Conservation (phyloP, 2,113 vertebrate genomes). For the Vulpes ferrilata region DNA sequence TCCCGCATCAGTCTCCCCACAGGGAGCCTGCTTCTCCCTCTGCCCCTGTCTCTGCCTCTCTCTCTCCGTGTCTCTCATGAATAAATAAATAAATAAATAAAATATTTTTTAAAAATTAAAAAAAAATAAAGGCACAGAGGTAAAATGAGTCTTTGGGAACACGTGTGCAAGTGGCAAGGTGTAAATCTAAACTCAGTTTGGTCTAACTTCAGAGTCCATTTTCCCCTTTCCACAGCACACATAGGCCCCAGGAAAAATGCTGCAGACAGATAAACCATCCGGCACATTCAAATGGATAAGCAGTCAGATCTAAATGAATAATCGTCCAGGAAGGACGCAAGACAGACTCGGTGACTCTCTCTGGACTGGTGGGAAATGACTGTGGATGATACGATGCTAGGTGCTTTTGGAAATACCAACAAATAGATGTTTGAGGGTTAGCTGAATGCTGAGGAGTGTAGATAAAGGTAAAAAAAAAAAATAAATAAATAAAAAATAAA, state of each 20-base stretch:
- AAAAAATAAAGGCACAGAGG: background rate
- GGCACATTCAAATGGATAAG: background rate
- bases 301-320: background rate
- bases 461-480: background rate
- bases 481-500: background rate
- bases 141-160: background rate
- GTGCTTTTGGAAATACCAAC: background rate
- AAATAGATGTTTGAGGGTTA: background rate
- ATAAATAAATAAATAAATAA: too few relatives aligned
- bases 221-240: background rate
- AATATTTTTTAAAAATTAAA: too few relatives aligned
- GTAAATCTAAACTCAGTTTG: background rate
- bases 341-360: background rate
- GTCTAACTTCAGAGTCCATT: background rate
- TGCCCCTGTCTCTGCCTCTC: too few relatives aligned
- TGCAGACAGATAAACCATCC: background rate
- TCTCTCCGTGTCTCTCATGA: too few relatives aligned
- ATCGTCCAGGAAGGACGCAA: background rate
- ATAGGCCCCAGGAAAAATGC: background rate
- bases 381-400: background rate
- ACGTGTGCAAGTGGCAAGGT: background rate
- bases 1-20: too few relatives aligned
- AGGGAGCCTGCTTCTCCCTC: too few relatives aligned
- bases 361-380: background rate
- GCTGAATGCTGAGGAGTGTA: background rate